Evolutionary conservation across 2,888 invertebrate species (phyloP), one percentile per base, ranked within the genome.

Genomic region (Drosophila heteroneura): DNA sequence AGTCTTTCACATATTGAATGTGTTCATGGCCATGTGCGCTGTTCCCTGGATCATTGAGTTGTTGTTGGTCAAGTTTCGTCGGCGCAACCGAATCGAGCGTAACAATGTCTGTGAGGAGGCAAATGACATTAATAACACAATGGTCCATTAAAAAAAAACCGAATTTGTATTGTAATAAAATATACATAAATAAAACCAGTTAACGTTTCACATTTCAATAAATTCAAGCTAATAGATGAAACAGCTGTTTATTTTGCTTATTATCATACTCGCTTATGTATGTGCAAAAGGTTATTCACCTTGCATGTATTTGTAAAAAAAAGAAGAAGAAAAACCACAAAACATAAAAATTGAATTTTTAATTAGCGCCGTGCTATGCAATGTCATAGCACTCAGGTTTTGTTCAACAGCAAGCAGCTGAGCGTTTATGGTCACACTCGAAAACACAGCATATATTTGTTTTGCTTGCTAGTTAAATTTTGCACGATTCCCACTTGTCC

Each of bases 41-140:
- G 94, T 96, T 37, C 95, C 96, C 0, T 97, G 97, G 97, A 93
- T 94, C 41, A 92, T 96, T 56, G 96, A 96, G 90, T 91, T 95
- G 28, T 51, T 92, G 1, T 88, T 76, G 33, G 69, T 93, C 2
- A 92, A 91, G 60, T 91, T 91, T 39, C 89, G 91, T 3, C 80
- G 89, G 51, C 91, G 85, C 35, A 91, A 69, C 35, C 74, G 73
- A 47, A 63, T 86, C 22, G 82, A 78, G 22, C 73, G 87, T 19
- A 77, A 89, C 32, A 91, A 87, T 52, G 80, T 89, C 2, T 61
- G 30, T 6, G 76, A 64, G 9, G 67, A 52, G n/a, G 10, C 19
- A 14, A 76, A 67, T 49, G 67, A 56, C 33, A 76, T 64, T 28
- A 51, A 47, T n/a, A 26, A 26, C 10, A 22, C 61, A 39, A 16